These are phyloP conservation scores for Dufourea novaeangliae DNA, from an alignment of 1,140 invertebrate genomes.

Conservation along the genomic window DNA sequence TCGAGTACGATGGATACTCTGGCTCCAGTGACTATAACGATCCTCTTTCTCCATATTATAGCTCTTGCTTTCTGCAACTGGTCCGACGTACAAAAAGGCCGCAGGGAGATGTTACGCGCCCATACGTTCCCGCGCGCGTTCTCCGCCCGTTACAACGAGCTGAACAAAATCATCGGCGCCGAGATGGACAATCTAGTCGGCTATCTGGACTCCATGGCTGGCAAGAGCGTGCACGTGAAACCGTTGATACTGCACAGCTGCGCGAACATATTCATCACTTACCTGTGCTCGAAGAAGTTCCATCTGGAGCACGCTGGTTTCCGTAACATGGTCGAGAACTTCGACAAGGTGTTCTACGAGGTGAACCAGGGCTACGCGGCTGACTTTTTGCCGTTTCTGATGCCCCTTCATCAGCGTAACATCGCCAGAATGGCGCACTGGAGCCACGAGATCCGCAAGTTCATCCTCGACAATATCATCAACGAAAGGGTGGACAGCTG, in stretches of 20 bases:
- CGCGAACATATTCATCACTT: slow-evolving; percentile 92
- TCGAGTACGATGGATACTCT: too few relatives aligned
- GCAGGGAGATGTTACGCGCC: slow-evolving; percentile 88
- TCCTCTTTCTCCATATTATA: slow-evolving; percentile 79
- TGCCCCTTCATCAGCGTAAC: slow-evolving; percentile 87
- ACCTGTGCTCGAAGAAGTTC: slow-evolving; percentile 91
- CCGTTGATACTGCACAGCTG: slow-evolving; percentile 86
- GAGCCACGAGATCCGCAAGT: slow-evolving; percentile 87
- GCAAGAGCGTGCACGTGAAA: slow-evolving; percentile 80
- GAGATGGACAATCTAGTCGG: slow-evolving; percentile 84
- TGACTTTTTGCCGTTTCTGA: slow-evolving; percentile 93
- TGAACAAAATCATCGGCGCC: slow-evolving; percentile 85
- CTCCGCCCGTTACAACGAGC: slow-evolving; percentile 86
- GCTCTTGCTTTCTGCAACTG: slow-evolving; percentile 93
- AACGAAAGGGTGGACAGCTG: slow-evolving; percentile 83
- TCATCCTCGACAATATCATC: slow-evolving; percentile 88
- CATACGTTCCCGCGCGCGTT: slow-evolving; percentile 90
- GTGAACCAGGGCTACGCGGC: slow-evolving; percentile 94
- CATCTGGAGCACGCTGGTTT: slow-evolving; percentile 86
- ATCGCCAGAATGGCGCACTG: slow-evolving; percentile 86
- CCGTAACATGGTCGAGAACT: slow-evolving; percentile 85
- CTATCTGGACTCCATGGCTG: slow-evolving; percentile 77
- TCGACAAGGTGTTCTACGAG: slow-evolving; percentile 94
- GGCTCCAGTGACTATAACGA: too few relatives aligned
- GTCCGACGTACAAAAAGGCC: slow-evolving; percentile 90